Percentiles rank a stretch among this genome's conserved stretches.
phyloP scores from a whole-genome alignment of 2,888 invertebrate species.

The Orchesellides sinensis region DNA sequence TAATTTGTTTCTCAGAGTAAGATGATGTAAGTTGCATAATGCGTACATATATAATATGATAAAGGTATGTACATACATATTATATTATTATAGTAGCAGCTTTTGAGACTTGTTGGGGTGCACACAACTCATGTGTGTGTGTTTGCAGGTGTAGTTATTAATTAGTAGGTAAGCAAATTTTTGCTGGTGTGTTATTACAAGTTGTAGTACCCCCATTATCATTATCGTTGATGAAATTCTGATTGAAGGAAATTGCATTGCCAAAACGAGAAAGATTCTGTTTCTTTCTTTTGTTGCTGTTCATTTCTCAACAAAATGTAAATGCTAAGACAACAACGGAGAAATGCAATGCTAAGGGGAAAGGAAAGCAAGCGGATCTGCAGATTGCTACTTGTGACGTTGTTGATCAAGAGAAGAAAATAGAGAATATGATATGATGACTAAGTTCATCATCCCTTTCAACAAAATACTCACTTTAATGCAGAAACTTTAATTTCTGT shows the following conservation, averaged over 20 bases:
- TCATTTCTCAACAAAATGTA: background rate
- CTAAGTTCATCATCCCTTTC: no score
- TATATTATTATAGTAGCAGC: no score
- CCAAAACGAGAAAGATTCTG: constrained; percentile 5
- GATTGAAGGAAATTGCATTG: constrained; percentile 59
- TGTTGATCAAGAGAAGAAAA: background rate
- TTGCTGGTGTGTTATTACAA: constrained; percentile 29
- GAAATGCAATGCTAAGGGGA: background rate
- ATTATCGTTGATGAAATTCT: constrained; percentile 36
- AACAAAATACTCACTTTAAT: no score
- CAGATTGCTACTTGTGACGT: constrained; percentile 41
- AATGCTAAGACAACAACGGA: background rate
- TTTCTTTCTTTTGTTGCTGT: background rate
- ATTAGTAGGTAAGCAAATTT: constrained; percentile 40
- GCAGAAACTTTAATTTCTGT: no score
- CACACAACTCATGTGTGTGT: constrained; percentile 1
- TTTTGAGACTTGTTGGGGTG: no score
- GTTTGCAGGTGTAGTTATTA: constrained; percentile 44
- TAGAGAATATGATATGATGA: no score
- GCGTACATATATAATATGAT: background rate
- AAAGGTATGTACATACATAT: no score
- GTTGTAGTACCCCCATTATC: constrained; percentile 29
- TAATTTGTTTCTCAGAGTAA: background rate
- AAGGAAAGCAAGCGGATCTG: constrained; percentile 2
- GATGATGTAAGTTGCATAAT: no score